These are phyloP conservation scores for Neria commutata DNA, from an alignment of 2,888 invertebrate species.

Conservation along the genomic window DNA sequence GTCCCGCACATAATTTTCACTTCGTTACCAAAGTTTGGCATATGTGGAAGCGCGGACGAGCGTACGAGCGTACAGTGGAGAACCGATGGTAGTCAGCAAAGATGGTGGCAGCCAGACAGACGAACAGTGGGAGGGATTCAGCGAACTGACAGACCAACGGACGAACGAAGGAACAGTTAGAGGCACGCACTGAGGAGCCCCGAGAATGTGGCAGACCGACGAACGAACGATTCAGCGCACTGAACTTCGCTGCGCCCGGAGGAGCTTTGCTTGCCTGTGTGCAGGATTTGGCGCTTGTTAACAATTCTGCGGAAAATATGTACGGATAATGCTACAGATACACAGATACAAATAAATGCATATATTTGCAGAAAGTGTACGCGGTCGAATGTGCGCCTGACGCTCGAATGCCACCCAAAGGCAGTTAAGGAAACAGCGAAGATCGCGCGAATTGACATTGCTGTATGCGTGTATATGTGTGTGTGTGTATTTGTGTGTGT, in stretches of 20 bases:
- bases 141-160: neutral
- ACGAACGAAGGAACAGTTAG: no score
- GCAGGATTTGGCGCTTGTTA: conserved; percentile 1
- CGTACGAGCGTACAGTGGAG: no score
- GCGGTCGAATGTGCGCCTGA: no score
- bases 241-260: neutral
- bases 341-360: neutral
- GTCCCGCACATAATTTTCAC: conserved; percentile 35
- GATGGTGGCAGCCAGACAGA: no score
- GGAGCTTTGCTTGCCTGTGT: neutral
- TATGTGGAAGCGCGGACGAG: neutral
- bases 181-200: no score
- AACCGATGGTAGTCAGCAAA: no score
- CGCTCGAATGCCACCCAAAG: neutral
- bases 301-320: neutral
- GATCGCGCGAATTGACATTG: neutral
- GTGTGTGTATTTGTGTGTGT: neutral
- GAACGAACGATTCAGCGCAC: neutral
- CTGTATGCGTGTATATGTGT: neutral
- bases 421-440: neutral
- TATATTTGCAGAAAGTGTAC: neutral
- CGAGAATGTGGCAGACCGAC: neutral
- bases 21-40: conserved; percentile 24
- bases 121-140: no score
- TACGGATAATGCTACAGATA: neutral